These are phyloP conservation scores for Lepidurus apus DNA, from an alignment of 1,140 invertebrate species.

Conservation along the genomic window DNA sequence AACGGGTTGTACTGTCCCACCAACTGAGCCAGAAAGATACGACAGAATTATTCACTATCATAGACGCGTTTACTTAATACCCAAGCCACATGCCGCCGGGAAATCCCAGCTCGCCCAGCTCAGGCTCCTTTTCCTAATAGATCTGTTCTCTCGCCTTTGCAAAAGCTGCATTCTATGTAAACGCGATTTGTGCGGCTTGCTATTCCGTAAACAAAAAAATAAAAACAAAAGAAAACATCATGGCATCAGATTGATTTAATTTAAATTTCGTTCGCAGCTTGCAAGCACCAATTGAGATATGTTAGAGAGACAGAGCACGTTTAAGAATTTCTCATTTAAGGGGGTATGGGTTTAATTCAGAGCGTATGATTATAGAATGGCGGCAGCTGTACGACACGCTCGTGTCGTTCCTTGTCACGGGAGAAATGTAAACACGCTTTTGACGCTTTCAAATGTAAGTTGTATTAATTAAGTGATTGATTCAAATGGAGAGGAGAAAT, in stretches of 20 bases:
- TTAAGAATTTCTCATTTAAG: background rate
- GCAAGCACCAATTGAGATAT: too few species aligned
- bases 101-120: background rate
- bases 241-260: too few species aligned
- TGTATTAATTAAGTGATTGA: background rate
- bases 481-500: background rate
- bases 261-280: too few species aligned
- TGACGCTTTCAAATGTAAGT: background rate
- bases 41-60: background rate
- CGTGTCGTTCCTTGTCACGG: background rate
- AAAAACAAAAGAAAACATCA: too few species aligned
- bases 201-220: too few species aligned
- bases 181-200: too few species aligned
- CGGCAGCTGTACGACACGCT: background rate
- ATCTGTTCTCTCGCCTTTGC: too few species aligned
- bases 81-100: background rate
- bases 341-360: background rate
- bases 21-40: constrained; percentile 15
- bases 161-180: too few species aligned
- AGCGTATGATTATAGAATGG: background rate
- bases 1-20: background rate
- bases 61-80: background rate
- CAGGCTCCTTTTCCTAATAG: too few species aligned
- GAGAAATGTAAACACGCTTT: background rate
- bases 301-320: too few species aligned